These are phyloP conservation scores for Eulithis prunata DNA, from an alignment of 2,888 invertebrate species.

Conservation along the genomic window DNA sequence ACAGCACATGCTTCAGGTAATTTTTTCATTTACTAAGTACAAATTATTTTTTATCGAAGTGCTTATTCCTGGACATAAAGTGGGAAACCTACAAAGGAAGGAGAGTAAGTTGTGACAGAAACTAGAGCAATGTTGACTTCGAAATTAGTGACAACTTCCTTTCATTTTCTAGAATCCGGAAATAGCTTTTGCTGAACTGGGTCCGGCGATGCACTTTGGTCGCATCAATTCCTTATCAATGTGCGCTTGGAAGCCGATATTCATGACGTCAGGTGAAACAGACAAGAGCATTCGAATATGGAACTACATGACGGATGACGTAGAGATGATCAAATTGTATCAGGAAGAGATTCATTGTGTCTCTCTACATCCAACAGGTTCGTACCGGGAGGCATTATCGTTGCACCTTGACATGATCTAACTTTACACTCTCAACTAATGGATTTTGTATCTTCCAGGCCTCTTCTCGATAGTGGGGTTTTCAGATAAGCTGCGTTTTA, in stretches of 20 bases:
- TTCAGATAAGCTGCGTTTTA: constrained; percentile 94
- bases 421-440: constrained; percentile 20
- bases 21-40: background rate
- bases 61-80: no score
- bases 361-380: constrained; percentile 87
- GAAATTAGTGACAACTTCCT: constrained; percentile 15
- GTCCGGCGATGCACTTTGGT: constrained; percentile 91
- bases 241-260: constrained; percentile 95
- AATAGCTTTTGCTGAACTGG: constrained; percentile 86
- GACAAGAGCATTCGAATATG: constrained; percentile 95
- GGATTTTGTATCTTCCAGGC: constrained; percentile 77
- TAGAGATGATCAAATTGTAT: constrained; percentile 92
- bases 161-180: constrained; percentile 77
- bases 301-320: constrained; percentile 94
- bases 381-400: constrained; percentile 16
- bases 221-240: constrained; percentile 91
- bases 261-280: constrained; percentile 91
- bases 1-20: constrained; percentile 80
- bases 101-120: background rate
- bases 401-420: constrained; percentile 23
- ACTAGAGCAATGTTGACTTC: background rate
- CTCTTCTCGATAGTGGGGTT: constrained; percentile 95
- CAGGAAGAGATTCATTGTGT: constrained; percentile 92
- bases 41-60: no score
- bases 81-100: no score